Conservation (phyloP, 2,113 vertebrate species). For the Nycticorax nycticorax region DNA sequence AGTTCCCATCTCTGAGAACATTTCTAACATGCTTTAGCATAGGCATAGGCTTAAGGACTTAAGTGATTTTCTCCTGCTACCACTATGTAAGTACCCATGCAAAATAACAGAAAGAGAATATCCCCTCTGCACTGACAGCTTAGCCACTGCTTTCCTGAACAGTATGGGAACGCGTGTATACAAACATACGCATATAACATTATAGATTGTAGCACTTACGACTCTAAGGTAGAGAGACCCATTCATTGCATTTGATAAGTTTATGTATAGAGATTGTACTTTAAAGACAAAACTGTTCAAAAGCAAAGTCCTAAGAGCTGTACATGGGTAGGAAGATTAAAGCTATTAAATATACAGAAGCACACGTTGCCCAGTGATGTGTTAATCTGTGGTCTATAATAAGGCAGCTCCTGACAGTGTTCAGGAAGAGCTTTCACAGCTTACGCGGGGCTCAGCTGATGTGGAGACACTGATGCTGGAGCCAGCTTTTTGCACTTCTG, state of each 20-base stretch:
- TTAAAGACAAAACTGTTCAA: neutral
- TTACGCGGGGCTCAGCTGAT: neutral
- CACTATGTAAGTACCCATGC: neutral
- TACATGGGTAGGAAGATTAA: neutral
- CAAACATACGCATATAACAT: neutral
- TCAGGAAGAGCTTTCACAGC: neutral
- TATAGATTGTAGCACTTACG: neutral
- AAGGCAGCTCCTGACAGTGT: neutral
- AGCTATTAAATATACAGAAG: neutral
- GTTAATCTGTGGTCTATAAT: neutral
- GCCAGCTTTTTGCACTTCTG: neutral
- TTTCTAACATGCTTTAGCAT: neutral
- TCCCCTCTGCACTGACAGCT: neutral
- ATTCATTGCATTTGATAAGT: neutral
- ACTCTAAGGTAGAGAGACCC: no score
- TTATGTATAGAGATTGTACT: neutral
- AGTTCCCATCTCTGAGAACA: neutral
- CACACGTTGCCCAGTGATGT: neutral
- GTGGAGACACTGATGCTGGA: accelerated
- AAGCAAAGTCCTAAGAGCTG: neutral
- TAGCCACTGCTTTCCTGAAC: neutral
- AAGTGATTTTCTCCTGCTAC: neutral
- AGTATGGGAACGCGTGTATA: accelerated
- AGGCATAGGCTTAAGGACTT: neutral
- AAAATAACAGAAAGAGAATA: neutral